A percentile compares a stretch with the other conserved stretches of the same genome.
Conservation (phyloP, 2,113 vertebrate species). For the Nematolebias whitei region DNA sequence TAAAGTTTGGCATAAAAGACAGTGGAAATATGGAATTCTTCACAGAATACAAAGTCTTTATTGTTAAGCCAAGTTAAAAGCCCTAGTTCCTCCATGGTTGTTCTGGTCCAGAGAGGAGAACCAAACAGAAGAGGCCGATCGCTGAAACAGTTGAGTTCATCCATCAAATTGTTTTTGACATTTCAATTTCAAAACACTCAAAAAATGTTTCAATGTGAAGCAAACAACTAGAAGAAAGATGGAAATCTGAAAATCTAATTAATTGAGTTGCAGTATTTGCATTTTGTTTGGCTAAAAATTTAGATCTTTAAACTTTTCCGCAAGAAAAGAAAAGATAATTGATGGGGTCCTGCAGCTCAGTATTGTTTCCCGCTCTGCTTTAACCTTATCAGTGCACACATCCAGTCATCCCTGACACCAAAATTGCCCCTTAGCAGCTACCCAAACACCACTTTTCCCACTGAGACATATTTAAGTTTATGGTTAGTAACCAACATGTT, state of each 20-base stretch:
- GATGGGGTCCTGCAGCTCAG: constrained; percentile 9
- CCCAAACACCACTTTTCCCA: constrained; percentile 21
- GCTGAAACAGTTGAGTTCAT: constrained; percentile 46
- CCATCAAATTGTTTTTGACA: constrained; percentile 38
- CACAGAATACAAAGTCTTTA: no score
- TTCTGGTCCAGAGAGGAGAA: constrained; percentile 21
- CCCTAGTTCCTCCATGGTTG: background rate
- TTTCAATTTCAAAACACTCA: constrained; percentile 14
- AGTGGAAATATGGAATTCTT: no score
- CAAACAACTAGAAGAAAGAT: constrained; percentile 2
- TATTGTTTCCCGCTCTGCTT: constrained; percentile 12
- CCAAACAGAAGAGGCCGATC: constrained; percentile 40
- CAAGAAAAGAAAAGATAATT: background rate
- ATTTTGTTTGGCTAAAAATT: constrained; percentile 4
- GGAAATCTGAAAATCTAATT: constrained; percentile 14
- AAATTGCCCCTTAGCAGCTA: constrained; percentile 31
- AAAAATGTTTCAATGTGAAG: constrained; percentile 8
- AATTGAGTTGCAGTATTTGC: background rate
- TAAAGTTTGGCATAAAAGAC: no score
- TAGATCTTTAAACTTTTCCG: background rate
- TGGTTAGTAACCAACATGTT: constrained; percentile 15
- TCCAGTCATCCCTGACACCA: constrained; percentile 38
- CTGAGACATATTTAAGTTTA: constrained; percentile 22
- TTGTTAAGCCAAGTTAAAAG: no score
- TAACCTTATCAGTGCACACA: constrained; percentile 16